Percentiles rank a stretch among this genome's conserved stretches.
These are phyloP conservation scores for Antedon mediterranea DNA, from an alignment of 53 echinoderm and acorn worm species.

Conservation along the genomic window DNA sequence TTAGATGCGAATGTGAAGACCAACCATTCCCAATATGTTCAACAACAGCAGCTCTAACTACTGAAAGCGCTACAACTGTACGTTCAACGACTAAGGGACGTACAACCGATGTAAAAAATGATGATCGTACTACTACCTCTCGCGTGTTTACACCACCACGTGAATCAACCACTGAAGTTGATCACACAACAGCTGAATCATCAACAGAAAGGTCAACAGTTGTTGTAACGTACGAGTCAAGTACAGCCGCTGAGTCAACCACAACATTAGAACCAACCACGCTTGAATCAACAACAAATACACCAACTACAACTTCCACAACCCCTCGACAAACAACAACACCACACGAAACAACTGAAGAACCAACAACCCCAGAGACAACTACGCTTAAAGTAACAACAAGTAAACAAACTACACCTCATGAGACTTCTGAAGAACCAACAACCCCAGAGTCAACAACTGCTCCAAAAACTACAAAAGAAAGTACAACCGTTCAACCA, in stretches of 20 bases:
- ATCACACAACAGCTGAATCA: neutral
- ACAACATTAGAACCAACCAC: neutral
- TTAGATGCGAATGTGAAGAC: neutral
- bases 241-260: too few species aligned
- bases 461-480: neutral
- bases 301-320: neutral
- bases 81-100: neutral
- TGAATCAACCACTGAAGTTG: too few species aligned
- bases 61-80: neutral
- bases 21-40: neutral
- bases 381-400: too few species aligned
- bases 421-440: too few species aligned
- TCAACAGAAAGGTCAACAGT: neutral
- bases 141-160: neutral
- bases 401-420: neutral
- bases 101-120: neutral
- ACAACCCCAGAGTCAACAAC: neutral
- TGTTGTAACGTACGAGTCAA: too few species aligned
- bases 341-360: too few species aligned
- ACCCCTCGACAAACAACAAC: neutral
- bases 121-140: neutral
- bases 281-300: neutral
- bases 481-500: too few species aligned
- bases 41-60: neutral
- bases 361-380: too few species aligned